These are phyloP conservation scores for Loriculus beryllinus DNA, from an alignment of 2,797 vertebrate genomes.

Conservation along the genomic window DNA sequence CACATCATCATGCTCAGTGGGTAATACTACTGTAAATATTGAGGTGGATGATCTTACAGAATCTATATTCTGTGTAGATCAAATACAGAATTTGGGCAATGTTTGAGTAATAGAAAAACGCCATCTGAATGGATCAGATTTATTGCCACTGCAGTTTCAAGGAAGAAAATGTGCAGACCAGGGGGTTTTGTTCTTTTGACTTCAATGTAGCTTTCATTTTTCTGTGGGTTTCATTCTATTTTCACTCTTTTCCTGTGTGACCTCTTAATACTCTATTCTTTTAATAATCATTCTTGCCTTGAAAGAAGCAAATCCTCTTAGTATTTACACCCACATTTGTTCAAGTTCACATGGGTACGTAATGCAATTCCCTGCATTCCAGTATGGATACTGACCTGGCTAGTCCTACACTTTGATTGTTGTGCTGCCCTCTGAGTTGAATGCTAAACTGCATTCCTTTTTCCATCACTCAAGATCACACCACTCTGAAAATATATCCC, in stretches of 20 bases:
- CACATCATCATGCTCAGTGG: background rate
- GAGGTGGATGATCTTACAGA: background rate
- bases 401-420: background rate
- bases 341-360: background rate
- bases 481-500: background rate
- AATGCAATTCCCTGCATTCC: background rate
- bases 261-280: background rate
- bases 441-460: background rate
- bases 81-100: background rate
- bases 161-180: background rate
- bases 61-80: background rate
- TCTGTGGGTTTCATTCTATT: background rate
- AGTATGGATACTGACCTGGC: background rate
- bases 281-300: background rate
- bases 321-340: background rate
- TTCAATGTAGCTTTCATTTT: background rate
- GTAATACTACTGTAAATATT: background rate
- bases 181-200: background rate
- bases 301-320: background rate
- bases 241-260: background rate
- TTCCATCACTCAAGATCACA: background rate
- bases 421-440: background rate
- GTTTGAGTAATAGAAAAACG: background rate
- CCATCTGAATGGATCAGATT: background rate
- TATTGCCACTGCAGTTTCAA: background rate